Percentiles rank a stretch among this genome's conserved stretches.
Evolutionary conservation across 1,140 invertebrate species (phyloP).

Genomic region (Potamilus streckersoni): DNA sequence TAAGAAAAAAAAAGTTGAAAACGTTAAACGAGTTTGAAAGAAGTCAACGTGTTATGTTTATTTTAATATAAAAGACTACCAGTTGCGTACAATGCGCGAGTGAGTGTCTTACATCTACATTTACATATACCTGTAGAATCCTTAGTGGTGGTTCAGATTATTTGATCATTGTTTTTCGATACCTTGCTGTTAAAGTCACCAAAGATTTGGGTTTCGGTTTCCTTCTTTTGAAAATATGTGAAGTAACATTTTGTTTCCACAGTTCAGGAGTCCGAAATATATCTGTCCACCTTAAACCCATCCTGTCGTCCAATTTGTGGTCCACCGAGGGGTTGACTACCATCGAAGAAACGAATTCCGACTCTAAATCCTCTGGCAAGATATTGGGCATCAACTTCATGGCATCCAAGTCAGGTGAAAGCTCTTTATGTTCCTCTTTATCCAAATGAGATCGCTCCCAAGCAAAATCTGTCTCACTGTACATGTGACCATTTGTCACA

Average conservation of each 20-base stretch:
- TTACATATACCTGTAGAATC: no score
- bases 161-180: slow-evolving; percentile 20
- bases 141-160: not conserved
- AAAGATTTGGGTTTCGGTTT: not conserved
- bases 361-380: slow-evolving; percentile 7
- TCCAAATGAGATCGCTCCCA: not conserved
- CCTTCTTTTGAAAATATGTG: not conserved
- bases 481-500: not conserved
- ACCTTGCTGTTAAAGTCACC: slow-evolving; percentile 23
- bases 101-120: no score
- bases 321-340: slow-evolving; percentile 16
- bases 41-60: no score
- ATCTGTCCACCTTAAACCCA: slow-evolving; percentile 21
- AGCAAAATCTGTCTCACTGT: not conserved
- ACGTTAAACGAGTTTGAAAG: no score
- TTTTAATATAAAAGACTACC: no score
- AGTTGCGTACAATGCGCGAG: no score
- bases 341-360: slow-evolving; percentile 16
- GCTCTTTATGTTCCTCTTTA: not conserved
- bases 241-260: slow-evolving; percentile 19
- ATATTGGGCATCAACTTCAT: not conserved
- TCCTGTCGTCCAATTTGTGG: not conserved
- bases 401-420: not conserved
- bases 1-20: no score
- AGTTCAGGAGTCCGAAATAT: slow-evolving; percentile 31